Base-by-base conservation (phyloP, 2,888 invertebrate genomes). In the Pandemis corylana region DNA sequence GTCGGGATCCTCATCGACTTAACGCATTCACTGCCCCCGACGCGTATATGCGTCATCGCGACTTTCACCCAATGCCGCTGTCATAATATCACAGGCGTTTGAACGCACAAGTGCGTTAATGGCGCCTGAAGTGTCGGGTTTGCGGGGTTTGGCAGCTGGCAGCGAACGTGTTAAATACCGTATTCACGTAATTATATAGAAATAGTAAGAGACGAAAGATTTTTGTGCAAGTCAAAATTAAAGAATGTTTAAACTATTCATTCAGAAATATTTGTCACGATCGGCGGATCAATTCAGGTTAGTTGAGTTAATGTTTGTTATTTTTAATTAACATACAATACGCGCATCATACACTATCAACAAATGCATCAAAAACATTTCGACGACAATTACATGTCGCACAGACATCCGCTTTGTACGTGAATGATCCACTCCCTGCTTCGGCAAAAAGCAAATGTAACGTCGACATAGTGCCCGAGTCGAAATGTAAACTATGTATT, bases 261-360 rank as follows among this genome's bases (percentile, higher is more conserved):
- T 65, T 13, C n/a, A 44, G 46, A 63, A 67, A 62, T 46, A 56
- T 63, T 46, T 73, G 72, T 56, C 68, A 67, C 59, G 51, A 20
- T 64, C 68, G 68, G 72, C 72, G 42, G 12, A 28, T 59, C 28
- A 15, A 42, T 44, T 20, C 44, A 44, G 44, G 42, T 64, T 15
- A 59, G 10, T 9, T 12, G 20, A 28, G 28, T 28, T 12, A 59
- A 28, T 5, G 7, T 28, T 28, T 28, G 28, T 59, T 15, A 53
- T 53, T 36, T 59, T 28, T 12, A 12, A 4, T 20, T 15, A 20
- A 59, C 28, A 59, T 12, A 20, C 59, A 59, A 36, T 28, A 28
- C 5, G 7, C 28, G 28, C 12, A 53, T 12, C 9, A 12, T 28
- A 28, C 28, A 59, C 59, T 59, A 59, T 59, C 12, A 28, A 28